A percentile compares a stretch with the other conserved stretches of the same genome.
These are phyloP conservation scores for Odobenus rosmarus DNA, from an alignment of 2,113 vertebrate genomes.

Conservation along the genomic window DNA sequence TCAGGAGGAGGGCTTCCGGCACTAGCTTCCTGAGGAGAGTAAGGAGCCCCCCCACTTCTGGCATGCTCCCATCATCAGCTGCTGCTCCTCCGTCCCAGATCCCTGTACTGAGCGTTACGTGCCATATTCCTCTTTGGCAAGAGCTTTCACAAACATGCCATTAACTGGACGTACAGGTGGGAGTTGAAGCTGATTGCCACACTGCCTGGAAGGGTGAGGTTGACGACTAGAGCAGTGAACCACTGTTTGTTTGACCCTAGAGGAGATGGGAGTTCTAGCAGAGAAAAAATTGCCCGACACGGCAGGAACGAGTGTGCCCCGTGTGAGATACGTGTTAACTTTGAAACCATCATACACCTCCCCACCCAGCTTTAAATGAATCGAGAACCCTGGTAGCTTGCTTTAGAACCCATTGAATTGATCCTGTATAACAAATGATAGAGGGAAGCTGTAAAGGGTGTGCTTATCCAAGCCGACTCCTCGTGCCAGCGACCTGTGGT, in stretches of 20 bases:
- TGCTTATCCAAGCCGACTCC: background rate
- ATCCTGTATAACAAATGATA: background rate
- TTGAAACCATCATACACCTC: background rate
- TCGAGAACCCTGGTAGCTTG: background rate
- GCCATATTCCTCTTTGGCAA: background rate
- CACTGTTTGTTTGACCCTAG: background rate
- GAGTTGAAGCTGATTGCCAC: background rate
- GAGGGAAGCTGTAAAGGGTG: background rate
- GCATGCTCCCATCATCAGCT: background rate
- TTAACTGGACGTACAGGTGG: no score
- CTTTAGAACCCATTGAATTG: background rate
- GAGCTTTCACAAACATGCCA: background rate
- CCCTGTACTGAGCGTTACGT: background rate
- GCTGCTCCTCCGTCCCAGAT: background rate
- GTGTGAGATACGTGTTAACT: background rate
- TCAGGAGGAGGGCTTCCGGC: background rate
- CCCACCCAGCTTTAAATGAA: background rate
- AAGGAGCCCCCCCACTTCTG: background rate
- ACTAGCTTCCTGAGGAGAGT: background rate
- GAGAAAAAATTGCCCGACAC: background rate
- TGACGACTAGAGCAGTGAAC: background rate
- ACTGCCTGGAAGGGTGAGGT: background rate
- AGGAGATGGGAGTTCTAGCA: background rate
- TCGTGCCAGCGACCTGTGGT: background rate
- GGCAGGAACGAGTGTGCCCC: background rate